phyloP scores from a whole-genome alignment of 2,888 invertebrate species.

The Dysmachus trigonus region DNA sequence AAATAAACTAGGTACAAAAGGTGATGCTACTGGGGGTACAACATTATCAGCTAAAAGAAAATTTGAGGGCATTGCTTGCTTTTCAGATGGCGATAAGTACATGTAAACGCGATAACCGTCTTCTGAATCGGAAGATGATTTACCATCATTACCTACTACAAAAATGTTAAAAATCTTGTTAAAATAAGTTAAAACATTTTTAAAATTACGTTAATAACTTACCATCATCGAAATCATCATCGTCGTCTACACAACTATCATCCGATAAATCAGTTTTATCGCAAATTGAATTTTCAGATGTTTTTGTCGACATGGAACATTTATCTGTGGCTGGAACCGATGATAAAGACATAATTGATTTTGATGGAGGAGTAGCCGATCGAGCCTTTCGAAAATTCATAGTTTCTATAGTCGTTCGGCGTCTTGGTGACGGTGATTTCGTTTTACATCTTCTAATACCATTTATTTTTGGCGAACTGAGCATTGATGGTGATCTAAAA shows the following conservation, averaged over 20 bases:
- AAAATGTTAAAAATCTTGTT: neutral
- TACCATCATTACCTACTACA: neutral
- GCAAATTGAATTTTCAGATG: neutral
- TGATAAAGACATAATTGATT: neutral
- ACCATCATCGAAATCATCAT: slow-evolving; percentile 58
- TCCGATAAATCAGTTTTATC: neutral
- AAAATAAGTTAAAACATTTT: neutral
- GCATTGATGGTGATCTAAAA: neutral
- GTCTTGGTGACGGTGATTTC: slow-evolving; percentile 50
- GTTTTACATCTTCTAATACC: slow-evolving; percentile 47
- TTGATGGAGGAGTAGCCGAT: slow-evolving; percentile 49
- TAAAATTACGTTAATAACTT: slow-evolving; percentile 37
- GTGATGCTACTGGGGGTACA: slow-evolving; percentile 52
- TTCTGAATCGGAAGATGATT: slow-evolving; percentile 47
- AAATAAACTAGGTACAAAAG: slow-evolving; percentile 72
- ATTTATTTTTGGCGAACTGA: neutral
- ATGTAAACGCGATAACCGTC: slow-evolving; percentile 45
- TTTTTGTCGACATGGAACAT: neutral
- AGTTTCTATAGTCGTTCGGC: neutral
- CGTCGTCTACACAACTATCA: slow-evolving; percentile 49
- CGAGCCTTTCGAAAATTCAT: slow-evolving; percentile 47
- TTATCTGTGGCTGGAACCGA: neutral
- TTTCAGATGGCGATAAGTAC: slow-evolving; percentile 18
- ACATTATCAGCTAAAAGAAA: neutral
- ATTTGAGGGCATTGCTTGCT: neutral